A percentile compares a stretch with the other conserved stretches of the same genome.
phyloP scores from a whole-genome alignment of 2,113 vertebrate genomes.

The Pogonocichla stellata region DNA sequence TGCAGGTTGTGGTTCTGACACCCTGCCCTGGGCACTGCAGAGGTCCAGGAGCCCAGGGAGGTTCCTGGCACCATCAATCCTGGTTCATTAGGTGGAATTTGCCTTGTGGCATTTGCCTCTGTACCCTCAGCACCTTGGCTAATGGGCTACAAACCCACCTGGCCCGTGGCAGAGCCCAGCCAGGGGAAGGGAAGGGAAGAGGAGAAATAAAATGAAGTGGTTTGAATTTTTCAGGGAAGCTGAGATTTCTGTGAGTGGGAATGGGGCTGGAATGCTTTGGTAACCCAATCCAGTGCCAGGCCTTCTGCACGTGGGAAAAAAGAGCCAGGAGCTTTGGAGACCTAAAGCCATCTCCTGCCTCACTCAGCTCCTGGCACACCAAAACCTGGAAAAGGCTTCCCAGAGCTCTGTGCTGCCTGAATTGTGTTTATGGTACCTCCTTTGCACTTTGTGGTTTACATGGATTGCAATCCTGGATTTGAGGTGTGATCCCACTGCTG shows the following conservation, averaged over 20 bases:
- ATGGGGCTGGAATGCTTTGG: slow-evolving; percentile 35
- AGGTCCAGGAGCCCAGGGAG: not conserved
- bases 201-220: not conserved
- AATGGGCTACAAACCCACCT: not conserved
- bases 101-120: not conserved
- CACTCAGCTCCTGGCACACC: not conserved
- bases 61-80: not conserved
- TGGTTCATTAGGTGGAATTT: not conserved
- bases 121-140: not conserved
- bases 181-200: not conserved
- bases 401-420: not conserved
- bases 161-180: not conserved
- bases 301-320: not conserved
- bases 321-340: not conserved
- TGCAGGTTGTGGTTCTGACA: accelerated
- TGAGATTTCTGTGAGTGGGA: slow-evolving; percentile 8
- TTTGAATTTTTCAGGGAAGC: slow-evolving; percentile 14
- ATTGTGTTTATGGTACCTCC: not conserved
- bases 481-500: not conserved
- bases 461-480: not conserved
- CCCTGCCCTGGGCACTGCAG: not conserved
- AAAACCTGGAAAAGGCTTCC: not conserved
- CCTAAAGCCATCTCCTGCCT: not conserved
- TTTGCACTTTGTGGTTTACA: not conserved
- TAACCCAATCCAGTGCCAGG: slow-evolving; percentile 33